A percentile compares a stretch with the other conserved stretches of the same genome.
phyloP scores from a whole-genome alignment of 2,888 invertebrate genomes.

The Thysanoteuthis rhombus region DNA sequence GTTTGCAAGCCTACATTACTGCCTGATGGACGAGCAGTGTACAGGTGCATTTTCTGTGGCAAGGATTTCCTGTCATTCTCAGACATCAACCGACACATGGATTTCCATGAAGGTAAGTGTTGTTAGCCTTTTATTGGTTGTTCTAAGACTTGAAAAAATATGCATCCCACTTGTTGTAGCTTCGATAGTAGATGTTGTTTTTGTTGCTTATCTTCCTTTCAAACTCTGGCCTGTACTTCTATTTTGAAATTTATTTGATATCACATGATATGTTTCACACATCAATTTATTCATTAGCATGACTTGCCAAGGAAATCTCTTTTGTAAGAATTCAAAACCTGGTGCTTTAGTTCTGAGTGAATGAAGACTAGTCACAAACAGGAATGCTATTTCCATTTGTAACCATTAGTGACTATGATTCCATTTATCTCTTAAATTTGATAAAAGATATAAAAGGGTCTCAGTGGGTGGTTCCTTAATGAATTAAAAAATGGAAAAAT shows the following conservation, averaged over 20 bases:
- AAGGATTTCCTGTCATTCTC: conserved; percentile 68
- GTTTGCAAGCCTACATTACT: conserved; percentile 62
- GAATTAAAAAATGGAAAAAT: no score
- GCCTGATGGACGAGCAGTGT: conserved; percentile 65
- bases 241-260: background rate
- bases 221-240: background rate
- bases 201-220: background rate
- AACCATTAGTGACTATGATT: background rate
- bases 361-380: background rate
- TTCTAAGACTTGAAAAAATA: background rate
- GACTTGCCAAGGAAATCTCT: background rate
- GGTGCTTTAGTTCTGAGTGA: background rate
- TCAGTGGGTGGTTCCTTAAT: background rate
- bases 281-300: background rate
- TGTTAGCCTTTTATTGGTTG: conserved; percentile 15
- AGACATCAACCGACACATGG: conserved; percentile 69
- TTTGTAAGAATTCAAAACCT: background rate
- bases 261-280: background rate
- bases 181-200: background rate
- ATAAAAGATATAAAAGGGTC: background rate
- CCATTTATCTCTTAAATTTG: background rate
- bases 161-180: background rate
- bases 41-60: conserved; percentile 67
- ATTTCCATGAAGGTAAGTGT: conserved; percentile 68
- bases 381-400: background rate